Base-by-base conservation (phyloP, 1,140 invertebrate genomes). In the Hylaeus anthracinus region DNA sequence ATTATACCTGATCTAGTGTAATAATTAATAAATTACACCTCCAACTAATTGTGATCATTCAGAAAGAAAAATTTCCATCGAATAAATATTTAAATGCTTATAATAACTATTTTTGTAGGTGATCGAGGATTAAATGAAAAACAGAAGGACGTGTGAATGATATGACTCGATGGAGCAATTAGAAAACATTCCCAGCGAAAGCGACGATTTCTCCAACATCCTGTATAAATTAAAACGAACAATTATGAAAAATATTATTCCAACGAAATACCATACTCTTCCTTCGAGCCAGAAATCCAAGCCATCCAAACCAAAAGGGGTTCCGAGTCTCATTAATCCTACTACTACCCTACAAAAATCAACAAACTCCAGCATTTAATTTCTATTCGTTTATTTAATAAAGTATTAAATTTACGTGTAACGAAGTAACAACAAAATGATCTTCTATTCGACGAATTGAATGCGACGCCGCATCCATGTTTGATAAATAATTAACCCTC, bases 161-260 rank as follows among this genome's bases (percentile, higher is more conserved):
- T 26, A 26, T 26, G 26, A 45, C 43, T 45, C 5, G 43, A 45
- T 2, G 5, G 3, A 45, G 43, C 43, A 48, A 26, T 51, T 73
- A 43, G 4, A 15, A 45, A 60, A 45, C 12, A 67, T 45, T 58
- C n/a, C 5, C 51, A 66, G 63, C 51, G 41, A 66, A 37, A 45
- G n/a, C 41, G 10, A 14, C 39, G n/a, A 75, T 75, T 75, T 66
- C 51, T 58, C n/a, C 41, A 12, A 10, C 56, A 75, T 56, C 55
- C 0, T 5, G 26, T 39, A n/a, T 45, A 51, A 37, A 51, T 5
- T 3, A 14, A 58, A 48, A 48, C 65, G 43, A 41, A 51, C 58
- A 43, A 5, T 53, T 41, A n/a, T 61, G 5, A 39, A 69, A 67
- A 67, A 15, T 48, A 67, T 58, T 51, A 14, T 12, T 41, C 37